Conservation (phyloP, 1,140 invertebrate species). For the Galleria mellonella region DNA sequence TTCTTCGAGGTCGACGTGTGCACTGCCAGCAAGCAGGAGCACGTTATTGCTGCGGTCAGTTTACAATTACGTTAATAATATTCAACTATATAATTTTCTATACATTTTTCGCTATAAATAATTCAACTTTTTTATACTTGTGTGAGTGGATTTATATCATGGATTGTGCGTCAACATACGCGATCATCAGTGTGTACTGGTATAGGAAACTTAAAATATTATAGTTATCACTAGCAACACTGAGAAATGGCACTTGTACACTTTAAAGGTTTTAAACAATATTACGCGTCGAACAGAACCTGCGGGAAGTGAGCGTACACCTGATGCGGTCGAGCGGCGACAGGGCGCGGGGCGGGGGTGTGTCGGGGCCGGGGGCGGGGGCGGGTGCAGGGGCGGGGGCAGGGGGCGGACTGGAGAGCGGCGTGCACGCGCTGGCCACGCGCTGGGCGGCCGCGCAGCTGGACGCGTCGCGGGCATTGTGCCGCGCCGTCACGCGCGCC, state of each 20-base stretch:
- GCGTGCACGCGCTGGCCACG: slow-evolving; percentile 87
- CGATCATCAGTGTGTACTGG: too few relatives aligned
- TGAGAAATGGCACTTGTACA: too few relatives aligned
- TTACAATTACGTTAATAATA: too few relatives aligned
- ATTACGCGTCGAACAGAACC: slow-evolving; percentile 75
- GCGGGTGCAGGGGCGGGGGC: slow-evolving; percentile 18
- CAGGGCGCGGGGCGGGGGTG: slow-evolving; percentile 73
- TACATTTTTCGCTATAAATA: too few relatives aligned
- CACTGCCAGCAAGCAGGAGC: slow-evolving; percentile 90
- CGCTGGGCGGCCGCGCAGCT: slow-evolving; percentile 86
- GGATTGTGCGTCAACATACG: too few relatives aligned
- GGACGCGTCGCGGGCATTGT: slow-evolving; percentile 84
- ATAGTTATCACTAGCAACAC: too few relatives aligned
- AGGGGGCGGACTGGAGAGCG: slow-evolving; percentile 75
- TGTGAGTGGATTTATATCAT: too few relatives aligned
- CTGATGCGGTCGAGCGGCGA: slow-evolving; percentile 76
- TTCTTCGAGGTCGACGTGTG: slow-evolving; percentile 90
- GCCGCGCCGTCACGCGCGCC: slow-evolving; percentile 82
- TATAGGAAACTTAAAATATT: too few relatives aligned
- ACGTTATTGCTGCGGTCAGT: slow-evolving; percentile 87
- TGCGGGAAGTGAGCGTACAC: slow-evolving; percentile 88
- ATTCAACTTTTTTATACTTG: too few relatives aligned
- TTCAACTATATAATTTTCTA: too few relatives aligned
- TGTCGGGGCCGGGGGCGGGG: slow-evolving; percentile 67
- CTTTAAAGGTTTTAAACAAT: too few relatives aligned